Conservation (phyloP, 2,797 vertebrate species). For the Gymnothorax reevesii region DNA sequence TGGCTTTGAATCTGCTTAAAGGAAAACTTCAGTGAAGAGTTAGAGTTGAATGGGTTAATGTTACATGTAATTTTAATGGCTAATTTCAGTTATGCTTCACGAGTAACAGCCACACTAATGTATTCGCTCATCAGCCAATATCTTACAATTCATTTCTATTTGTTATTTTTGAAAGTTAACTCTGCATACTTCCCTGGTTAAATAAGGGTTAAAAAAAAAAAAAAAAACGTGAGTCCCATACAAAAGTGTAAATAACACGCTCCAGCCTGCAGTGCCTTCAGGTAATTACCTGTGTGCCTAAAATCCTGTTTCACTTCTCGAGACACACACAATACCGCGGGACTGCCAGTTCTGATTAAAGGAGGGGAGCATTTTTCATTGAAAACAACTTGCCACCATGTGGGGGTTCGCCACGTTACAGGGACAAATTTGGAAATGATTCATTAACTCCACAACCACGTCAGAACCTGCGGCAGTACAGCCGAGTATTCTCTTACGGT, state of each 20-base stretch:
- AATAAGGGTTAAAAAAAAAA: no score
- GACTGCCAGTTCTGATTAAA: neutral
- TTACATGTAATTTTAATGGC: neutral
- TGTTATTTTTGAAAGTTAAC: no score
- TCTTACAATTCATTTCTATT: no score
- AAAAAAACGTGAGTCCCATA: neutral
- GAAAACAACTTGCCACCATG: neutral
- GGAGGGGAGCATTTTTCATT: neutral
- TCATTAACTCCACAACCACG: neutral
- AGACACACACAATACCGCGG: neutral
- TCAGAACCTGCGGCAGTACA: neutral
- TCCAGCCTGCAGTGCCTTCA: neutral
- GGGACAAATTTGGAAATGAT: neutral
- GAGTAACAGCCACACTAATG: neutral
- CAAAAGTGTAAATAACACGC: neutral
- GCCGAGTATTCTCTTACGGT: neutral
- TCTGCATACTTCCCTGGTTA: no score
- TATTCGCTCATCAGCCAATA: neutral
- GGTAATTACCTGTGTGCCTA: neutral
- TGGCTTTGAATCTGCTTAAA: no score
- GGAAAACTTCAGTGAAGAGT: no score
- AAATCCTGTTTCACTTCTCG: neutral
- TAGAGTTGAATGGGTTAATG: neutral
- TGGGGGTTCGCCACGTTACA: neutral
- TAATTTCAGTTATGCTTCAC: neutral